These are phyloP conservation scores for Ceratina calcarata DNA, from an alignment of 1,140 invertebrate genomes.

Conservation along the genomic window DNA sequence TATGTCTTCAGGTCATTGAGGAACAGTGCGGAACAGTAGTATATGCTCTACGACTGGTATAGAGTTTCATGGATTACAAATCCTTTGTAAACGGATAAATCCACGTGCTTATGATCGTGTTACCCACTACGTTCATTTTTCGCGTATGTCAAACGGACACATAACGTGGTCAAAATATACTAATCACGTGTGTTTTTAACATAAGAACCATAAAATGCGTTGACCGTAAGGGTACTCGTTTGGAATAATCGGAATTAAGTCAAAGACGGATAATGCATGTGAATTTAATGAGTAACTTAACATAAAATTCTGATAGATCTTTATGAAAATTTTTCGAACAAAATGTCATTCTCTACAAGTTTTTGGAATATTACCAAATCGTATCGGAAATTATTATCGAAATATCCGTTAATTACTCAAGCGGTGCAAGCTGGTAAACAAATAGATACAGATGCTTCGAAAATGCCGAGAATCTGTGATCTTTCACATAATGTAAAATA, in stretches of 20 bases:
- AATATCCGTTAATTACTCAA: slow-evolving; percentile 72
- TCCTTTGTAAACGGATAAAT: neutral
- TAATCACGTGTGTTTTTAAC: neutral
- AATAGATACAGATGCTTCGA: slow-evolving; percentile 6
- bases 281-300: neutral
- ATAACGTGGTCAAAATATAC: neutral
- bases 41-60: neutral
- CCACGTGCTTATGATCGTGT: neutral
- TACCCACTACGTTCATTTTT: neutral
- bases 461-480: slow-evolving; percentile 7
- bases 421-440: slow-evolving; percentile 75
- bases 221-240: neutral
- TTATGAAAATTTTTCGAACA: neutral
- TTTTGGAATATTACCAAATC: slow-evolving; percentile 67
- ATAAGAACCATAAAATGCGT: neutral
- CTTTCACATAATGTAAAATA: slow-evolving; percentile 5
- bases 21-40: no score
- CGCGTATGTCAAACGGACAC: neutral
- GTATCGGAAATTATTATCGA: slow-evolving; percentile 67
- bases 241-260: neutral
- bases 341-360: slow-evolving; percentile 49
- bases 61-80: neutral
- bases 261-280: neutral
- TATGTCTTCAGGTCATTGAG: no score
- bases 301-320: neutral